Conservation (phyloP, 2,113 vertebrate species). For the Merops nubicus region DNA sequence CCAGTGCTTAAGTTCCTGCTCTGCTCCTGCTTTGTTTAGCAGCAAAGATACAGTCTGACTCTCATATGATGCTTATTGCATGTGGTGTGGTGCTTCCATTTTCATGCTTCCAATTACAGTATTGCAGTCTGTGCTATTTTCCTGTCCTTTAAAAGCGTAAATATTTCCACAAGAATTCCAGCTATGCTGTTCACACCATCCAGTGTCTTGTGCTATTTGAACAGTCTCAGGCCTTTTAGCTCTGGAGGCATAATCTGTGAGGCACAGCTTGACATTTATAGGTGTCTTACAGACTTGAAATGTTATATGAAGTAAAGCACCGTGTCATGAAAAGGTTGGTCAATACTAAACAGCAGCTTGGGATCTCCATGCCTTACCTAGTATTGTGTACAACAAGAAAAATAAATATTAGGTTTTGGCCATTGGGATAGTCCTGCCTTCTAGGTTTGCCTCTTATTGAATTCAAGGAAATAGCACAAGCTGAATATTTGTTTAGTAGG, state of each 20-base stretch:
- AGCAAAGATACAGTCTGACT: background rate
- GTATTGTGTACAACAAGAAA: background rate
- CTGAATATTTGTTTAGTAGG: background rate
- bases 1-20: background rate
- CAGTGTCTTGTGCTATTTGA: background rate
- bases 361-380: background rate
- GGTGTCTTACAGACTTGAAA: background rate
- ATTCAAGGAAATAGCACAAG: background rate
- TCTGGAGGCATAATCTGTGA: background rate
- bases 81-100: background rate
- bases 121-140: background rate
- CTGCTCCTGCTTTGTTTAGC: background rate
- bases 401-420: background rate
- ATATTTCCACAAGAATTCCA: background rate
- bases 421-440: background rate
- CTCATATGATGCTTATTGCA: background rate
- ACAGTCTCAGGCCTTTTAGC: background rate
- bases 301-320: background rate
- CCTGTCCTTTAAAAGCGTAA: background rate
- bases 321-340: background rate
- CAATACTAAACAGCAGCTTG: background rate
- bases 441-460: background rate
- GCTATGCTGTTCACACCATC: background rate
- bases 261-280: background rate
- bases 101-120: background rate